Evolutionary conservation across 1,140 invertebrate genomes (phyloP).

Genomic region (Chrysomallon squamiferum): DNA sequence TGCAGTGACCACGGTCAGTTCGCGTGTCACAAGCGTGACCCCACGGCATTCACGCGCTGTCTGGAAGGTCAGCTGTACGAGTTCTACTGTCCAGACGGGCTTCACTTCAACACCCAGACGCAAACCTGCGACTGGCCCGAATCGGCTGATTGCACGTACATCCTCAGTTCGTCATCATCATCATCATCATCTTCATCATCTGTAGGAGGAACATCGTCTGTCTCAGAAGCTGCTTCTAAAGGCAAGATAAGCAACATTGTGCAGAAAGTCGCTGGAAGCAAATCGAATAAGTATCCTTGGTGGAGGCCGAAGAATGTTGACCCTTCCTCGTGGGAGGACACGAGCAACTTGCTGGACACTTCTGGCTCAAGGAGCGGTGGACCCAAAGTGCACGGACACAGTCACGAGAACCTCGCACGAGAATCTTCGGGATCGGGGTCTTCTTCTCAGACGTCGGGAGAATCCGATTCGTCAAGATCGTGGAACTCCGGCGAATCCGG

Average conservation of each 20-base stretch:
- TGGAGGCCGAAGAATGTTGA: constrained; percentile 27
- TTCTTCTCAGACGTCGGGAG: neutral
- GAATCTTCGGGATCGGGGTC: neutral
- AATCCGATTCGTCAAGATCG: neutral
- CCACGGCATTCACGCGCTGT: constrained; percentile 20
- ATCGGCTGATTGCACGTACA: constrained; percentile 24
- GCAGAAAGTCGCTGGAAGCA: too few species aligned
- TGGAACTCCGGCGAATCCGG: neutral
- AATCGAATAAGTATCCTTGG: constrained; percentile 11
- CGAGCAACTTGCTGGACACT: constrained; percentile 7
- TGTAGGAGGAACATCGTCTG: too few species aligned
- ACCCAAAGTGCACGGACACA: neutral
- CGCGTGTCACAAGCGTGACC: constrained; percentile 18
- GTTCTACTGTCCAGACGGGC: constrained; percentile 24
- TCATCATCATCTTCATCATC: too few species aligned
- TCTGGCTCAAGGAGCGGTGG: neutral
- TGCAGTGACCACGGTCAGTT: constrained; percentile 19
- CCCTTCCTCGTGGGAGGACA: constrained; percentile 19
- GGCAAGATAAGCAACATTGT: too few species aligned
- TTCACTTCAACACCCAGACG: constrained; percentile 28
- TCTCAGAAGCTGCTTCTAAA: too few species aligned
- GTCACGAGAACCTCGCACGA: neutral
- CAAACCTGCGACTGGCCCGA: constrained; percentile 41
- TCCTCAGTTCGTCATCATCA: neutral
- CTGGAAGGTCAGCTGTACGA: constrained; percentile 19